Evolutionary conservation across 1,140 invertebrate species (phyloP), one percentile per base, ranked within the genome.

Genomic region (Drosophila punjabiensis): DNA sequence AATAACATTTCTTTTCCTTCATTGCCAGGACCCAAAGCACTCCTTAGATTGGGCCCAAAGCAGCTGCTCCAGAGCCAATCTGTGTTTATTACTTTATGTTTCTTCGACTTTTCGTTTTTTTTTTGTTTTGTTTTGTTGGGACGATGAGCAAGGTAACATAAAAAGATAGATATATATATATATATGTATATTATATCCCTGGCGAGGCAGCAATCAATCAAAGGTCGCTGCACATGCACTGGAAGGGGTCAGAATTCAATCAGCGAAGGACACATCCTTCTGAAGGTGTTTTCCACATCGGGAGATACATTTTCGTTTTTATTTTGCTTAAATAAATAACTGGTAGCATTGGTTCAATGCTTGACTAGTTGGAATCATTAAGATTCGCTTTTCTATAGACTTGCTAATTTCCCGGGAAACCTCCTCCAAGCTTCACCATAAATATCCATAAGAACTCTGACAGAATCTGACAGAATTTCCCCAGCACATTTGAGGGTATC

Each of bases 1-100:
- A 86, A 90, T 89, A 82, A 85, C 73, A 86, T 90, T 79, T 85
- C 52, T 82, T 59, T 56, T 76, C 70, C 67, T 75, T 73, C 56
- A 66, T 74, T 69, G 69, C 69, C 65, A 16, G 45, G 55, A 52
- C 61, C 48, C 79, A 74, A 73, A 74, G 70, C 69, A 62, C 68
- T 77, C 33, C 65, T 77, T 53, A 74, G 41, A 74, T 69, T 65
- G 43, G 24, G 33, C 45, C 68, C 37, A 58, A 62, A 60, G 45
- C 55, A 62, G 45, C 56, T 53, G 37, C 47, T 74, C 37, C 47
- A 35, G 41, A 61, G 79, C 78, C 79, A 81, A 81, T 81, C 77
- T 81, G 79, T 81, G 79, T 81, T 81, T 81, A 81, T 81, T 81
- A 80, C 70, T 76, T 62, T 80, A 75, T 63, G 64, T 59, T 76